Base-by-base conservation (phyloP, 2,888 invertebrate genomes). In the Spilarctia lutea region DNA sequence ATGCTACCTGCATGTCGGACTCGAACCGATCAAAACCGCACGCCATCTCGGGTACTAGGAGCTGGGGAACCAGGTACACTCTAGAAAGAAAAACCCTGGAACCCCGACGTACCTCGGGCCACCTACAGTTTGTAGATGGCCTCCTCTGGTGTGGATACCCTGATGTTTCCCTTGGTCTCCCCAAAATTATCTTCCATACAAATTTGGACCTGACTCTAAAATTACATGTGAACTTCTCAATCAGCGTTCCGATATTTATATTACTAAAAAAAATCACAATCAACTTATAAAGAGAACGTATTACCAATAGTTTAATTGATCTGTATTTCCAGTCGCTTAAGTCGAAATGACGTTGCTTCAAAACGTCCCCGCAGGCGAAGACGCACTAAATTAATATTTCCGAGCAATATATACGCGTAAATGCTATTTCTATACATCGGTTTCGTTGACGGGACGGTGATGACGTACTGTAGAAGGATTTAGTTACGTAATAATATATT, bases 341-440 rank as follows among this genome's bases (percentile, higher is more conserved):
- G n/a, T 52, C 3, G 10, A 52, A 52, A 52, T 52, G 24, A 56
- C n/a, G 11, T n/a, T 56, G 52, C 52, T 56, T 56, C n/a, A 56
- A 24, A 56, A 56, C 52, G n/a, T n/a, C 1, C 11, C 52, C 10
- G 1, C 27, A 3, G 56, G 10, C 56, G 11, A 11, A 11, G 56
- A 56, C n/a, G 56, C n/a, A 56, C 56, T 56, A 56, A 56, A 56
- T 56, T n/a, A n/a, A n/a, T 56, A n/a, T 56, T 56, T 56, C n/a
- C 11, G n/a, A n/a, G 11, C n/a, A 24, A 52, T 52, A 24, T 24
- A 24, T 10, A n/a, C 24, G 52, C 56, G n/a, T 56, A n/a, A 56
- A 56, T n/a, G 56, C 11, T 56, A 56, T n/a, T 56, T 8, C n/a
- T 10, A n/a, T 56, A 56, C 56, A 8, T 39, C 7, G 39, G 39